phyloP scores from a whole-genome alignment of 2,888 invertebrate species.

The Eupeodes latifasciatus region DNA sequence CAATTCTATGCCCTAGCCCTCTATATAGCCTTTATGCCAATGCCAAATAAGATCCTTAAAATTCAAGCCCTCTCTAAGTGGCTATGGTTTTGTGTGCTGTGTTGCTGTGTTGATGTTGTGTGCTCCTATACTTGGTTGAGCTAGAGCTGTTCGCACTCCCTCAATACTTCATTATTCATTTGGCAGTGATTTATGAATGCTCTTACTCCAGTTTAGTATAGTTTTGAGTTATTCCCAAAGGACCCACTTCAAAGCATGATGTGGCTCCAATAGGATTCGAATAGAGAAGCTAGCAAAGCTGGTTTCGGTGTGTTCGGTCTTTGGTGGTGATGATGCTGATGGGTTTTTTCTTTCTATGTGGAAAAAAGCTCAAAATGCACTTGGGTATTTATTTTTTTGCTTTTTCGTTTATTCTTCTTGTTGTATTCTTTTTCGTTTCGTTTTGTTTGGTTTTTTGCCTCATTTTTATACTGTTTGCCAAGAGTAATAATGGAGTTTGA shows the following conservation, averaged over 20 bases:
- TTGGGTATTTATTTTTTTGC: constrained; percentile 59
- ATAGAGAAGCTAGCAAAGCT: background rate
- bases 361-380: constrained; percentile 59
- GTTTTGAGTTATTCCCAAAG: constrained; percentile 45
- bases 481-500: constrained; percentile 75
- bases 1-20: no score
- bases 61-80: constrained; percentile 23
- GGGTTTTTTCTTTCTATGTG: no score
- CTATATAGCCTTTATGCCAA: constrained; percentile 26
- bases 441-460: constrained; percentile 17
- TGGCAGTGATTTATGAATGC: constrained; percentile 76
- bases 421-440: background rate
- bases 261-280: constrained; percentile 42
- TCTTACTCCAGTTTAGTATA: constrained; percentile 53
- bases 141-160: constrained; percentile 63
- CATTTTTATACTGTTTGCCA: constrained; percentile 57
- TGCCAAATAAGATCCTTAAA: background rate
- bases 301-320: no score
- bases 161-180: constrained; percentile 74
- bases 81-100: constrained; percentile 13
- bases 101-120: background rate
- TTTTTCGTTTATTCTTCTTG: background rate
- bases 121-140: background rate
- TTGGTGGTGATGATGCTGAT: background rate
- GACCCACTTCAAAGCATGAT: constrained; percentile 54